Evolutionary conservation across 2,797 vertebrate species (phyloP).

Genomic region (Syngnathus rostellatus): DNA sequence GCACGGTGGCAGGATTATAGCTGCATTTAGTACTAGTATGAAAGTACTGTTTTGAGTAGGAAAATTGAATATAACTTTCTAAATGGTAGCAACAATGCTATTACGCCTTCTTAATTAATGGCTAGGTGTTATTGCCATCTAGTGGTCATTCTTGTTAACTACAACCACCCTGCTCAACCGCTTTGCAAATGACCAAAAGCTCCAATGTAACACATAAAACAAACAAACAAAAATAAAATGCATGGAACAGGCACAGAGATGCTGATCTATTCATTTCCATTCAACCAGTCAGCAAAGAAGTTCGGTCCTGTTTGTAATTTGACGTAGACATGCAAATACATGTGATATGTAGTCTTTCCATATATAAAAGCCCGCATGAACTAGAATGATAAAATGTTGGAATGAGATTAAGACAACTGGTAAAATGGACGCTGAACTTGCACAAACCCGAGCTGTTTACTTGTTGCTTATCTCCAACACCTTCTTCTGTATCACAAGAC

Average conservation of each 20-base stretch:
- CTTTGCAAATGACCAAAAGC: slow-evolving; percentile 6
- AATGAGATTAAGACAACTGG: slow-evolving; percentile 47
- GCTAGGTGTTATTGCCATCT: slow-evolving; percentile 46
- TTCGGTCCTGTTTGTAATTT: slow-evolving; percentile 6
- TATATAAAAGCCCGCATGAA: background rate
- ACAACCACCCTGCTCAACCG: slow-evolving; percentile 2
- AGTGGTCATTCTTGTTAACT: slow-evolving; percentile 36
- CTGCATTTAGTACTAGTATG: slow-evolving; percentile 16
- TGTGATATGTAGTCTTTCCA: slow-evolving; percentile 12
- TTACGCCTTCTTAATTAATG: background rate
- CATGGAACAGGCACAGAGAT: background rate
- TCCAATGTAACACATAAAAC: slow-evolving; percentile 7
- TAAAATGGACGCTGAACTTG: slow-evolving; percentile 40
- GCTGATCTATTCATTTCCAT: slow-evolving; percentile 5
- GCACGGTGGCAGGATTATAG: slow-evolving; percentile 41
- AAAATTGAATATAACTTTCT: background rate
- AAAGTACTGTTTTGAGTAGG: background rate
- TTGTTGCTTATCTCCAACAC: slow-evolving; percentile 16
- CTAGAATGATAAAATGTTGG: slow-evolving; percentile 30
- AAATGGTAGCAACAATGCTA: background rate
- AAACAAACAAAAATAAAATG: background rate
- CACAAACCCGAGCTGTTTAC: slow-evolving; percentile 24
- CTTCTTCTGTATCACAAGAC: slow-evolving; percentile 36
- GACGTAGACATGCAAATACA: slow-evolving; percentile 11
- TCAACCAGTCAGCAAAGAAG: slow-evolving; percentile 9